Evolutionary conservation across 2,797 vertebrate species (phyloP).

Genomic region (Pseudochaenichthys georgianus): DNA sequence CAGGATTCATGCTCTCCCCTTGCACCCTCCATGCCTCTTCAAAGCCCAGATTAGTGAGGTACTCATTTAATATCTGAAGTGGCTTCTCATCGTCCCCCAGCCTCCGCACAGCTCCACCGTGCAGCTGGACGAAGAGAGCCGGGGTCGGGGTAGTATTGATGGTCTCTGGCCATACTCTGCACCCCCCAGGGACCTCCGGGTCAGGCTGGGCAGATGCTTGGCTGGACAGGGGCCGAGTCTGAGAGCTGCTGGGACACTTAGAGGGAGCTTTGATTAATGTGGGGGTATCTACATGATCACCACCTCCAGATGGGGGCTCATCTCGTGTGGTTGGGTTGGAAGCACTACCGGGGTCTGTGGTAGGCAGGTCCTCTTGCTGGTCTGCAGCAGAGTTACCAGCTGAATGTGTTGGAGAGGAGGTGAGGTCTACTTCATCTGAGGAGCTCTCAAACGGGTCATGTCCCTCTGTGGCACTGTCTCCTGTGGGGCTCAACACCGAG

Average conservation of each 20-base stretch:
- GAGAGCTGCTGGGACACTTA: conserved; percentile 73
- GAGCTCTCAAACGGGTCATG: conserved; percentile 90
- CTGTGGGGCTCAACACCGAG: conserved; percentile 81
- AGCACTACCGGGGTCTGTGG: conserved; percentile 31
- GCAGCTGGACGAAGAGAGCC: conserved; percentile 90
- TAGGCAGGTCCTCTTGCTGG: conserved; percentile 14
- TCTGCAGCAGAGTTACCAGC: conserved; percentile 46
- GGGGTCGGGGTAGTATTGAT: conserved; percentile 65
- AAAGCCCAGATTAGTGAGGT: conserved; percentile 92
- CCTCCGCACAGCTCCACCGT: conserved; percentile 89
- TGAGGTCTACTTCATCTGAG: conserved; percentile 88
- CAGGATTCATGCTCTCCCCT: conserved; percentile 93
- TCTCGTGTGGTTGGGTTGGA: conserved; percentile 29
- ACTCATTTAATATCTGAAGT: conserved; percentile 91
- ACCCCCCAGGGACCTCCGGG: conserved; percentile 44
- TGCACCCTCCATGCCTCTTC: conserved; percentile 91
- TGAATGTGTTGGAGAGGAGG: conserved; percentile 67
- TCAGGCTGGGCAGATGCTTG: conserved; percentile 61
- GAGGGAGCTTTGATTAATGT: conserved; percentile 45
- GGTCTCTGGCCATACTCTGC: conserved; percentile 55
- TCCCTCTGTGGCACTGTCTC: conserved; percentile 87
- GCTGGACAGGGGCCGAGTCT: conserved; percentile 67
- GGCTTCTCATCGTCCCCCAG: conserved; percentile 90
- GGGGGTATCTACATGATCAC: conserved; percentile 12
- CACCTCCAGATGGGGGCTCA: neutral